A percentile compares a stretch with the other conserved stretches of the same genome.
phyloP scores from a whole-genome alignment of 2,888 invertebrate genomes.

The Mechanitis messenoides region DNA sequence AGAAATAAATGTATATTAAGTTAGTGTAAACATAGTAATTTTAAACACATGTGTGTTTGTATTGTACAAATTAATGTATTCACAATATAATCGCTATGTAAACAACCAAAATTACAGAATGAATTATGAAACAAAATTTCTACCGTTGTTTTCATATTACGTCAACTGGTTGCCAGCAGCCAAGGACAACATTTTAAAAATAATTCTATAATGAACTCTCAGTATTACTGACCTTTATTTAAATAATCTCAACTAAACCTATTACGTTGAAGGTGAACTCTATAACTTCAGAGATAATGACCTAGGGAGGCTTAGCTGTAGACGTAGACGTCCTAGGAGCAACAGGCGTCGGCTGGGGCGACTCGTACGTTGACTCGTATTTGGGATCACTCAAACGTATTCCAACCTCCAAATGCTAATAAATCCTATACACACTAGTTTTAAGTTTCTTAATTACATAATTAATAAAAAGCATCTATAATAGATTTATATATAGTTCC shows the following conservation, averaged over 20 bases:
- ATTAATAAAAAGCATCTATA: not conserved
- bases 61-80: conserved; percentile 4
- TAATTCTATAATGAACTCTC: not conserved
- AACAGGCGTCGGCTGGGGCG: conserved; percentile 23
- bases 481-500: not conserved
- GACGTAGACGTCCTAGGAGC: conserved; percentile 26
- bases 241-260: conserved; percentile 4
- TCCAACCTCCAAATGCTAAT: conserved; percentile 11
- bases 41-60: not conserved
- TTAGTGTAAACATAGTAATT: conserved; percentile 7
- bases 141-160: conserved; percentile 15
- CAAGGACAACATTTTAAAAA: not conserved
- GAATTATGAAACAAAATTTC: conserved; percentile 9
- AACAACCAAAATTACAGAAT: conserved; percentile 15
- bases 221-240: conserved; percentile 9
- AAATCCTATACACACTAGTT: conserved; percentile 19
- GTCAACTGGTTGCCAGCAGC: conserved; percentile 1
- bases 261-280: conserved; percentile 10
- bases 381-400: conserved; percentile 27
- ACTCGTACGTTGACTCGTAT: conserved; percentile 32
- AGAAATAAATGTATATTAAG: not conserved
- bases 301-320: conserved; percentile 22
- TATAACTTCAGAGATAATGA: conserved; percentile 21
- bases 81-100: conserved; percentile 9
- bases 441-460: conserved; percentile 5